Conservation (phyloP, 2,888 invertebrate genomes). For the Melanotus villosus region DNA sequence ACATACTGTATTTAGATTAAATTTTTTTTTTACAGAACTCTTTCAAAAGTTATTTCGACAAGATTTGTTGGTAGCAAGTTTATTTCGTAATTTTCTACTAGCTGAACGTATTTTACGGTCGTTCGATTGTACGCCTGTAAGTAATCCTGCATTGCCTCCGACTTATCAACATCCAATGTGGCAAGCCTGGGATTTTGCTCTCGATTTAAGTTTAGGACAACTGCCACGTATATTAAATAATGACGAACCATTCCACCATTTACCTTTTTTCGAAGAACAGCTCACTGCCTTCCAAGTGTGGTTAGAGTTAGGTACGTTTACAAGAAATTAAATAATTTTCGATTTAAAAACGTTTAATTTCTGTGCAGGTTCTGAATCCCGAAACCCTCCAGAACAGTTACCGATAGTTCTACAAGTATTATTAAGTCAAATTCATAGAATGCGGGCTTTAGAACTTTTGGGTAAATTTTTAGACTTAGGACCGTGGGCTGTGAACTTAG, state of each 20-base stretch:
- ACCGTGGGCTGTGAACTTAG: conserved; percentile 95
- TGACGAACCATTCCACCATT: conserved; percentile 77
- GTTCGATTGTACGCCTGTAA: conserved; percentile 98
- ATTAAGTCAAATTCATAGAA: conserved; percentile 86
- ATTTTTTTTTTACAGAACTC: conserved; percentile 77
- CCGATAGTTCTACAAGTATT: conserved; percentile 96
- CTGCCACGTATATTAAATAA: conserved; percentile 82
- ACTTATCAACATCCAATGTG: conserved; percentile 94
- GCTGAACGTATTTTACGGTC: conserved; percentile 96
- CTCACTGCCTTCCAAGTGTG: conserved; percentile 97
- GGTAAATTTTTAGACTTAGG: conserved; percentile 96
- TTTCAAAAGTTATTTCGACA: conserved; percentile 98
- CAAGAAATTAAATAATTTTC: not conserved
- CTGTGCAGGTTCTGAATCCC: conserved; percentile 73
- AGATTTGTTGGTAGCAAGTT: conserved; percentile 97
- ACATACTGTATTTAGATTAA: too few relatives aligned
- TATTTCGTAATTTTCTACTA: conserved; percentile 96
- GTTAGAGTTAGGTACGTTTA: conserved; percentile 80
- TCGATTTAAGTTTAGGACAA: conserved; percentile 95
- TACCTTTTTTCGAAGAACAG: conserved; percentile 98
- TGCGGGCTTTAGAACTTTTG: conserved; percentile 93
- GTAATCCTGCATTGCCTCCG: conserved; percentile 90
- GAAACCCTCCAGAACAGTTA: conserved; percentile 94
- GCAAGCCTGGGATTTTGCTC: conserved; percentile 98
- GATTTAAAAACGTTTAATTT: too few relatives aligned